Evolutionary conservation across 2,797 vertebrate genomes (phyloP).

Genomic region (Etheostoma nigrum): DNA sequence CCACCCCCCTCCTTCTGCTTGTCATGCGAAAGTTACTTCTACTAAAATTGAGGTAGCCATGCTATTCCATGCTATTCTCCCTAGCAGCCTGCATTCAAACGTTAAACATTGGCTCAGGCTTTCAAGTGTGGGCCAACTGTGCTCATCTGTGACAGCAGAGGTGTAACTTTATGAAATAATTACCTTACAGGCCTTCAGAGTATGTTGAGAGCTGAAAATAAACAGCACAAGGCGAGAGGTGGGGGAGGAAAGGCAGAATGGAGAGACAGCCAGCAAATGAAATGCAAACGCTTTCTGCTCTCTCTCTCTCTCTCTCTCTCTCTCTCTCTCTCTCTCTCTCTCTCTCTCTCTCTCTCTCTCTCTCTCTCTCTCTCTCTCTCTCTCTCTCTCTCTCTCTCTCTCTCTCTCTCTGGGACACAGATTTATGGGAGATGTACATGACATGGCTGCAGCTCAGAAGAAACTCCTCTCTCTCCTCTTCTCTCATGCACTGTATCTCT

Average conservation of each 20-base stretch:
- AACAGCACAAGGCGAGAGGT: slow-evolving; percentile 68
- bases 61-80: slow-evolving; percentile 61
- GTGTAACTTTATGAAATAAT: slow-evolving; percentile 86
- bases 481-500: slow-evolving; percentile 39
- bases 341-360: slow-evolving; percentile 27
- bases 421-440: slow-evolving; percentile 88
- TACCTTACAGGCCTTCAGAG: slow-evolving; percentile 77
- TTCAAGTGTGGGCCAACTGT: slow-evolving; percentile 78
- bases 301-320: slow-evolving; percentile 27
- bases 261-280: slow-evolving; percentile 67
- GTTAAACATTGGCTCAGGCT: slow-evolving; percentile 71
- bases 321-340: slow-evolving; percentile 41
- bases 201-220: slow-evolving; percentile 82
- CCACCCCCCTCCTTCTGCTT: slow-evolving; percentile 38
- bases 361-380: slow-evolving; percentile 37
- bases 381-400: slow-evolving; percentile 27
- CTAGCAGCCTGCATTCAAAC: slow-evolving; percentile 67
- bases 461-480: slow-evolving; percentile 57
- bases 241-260: slow-evolving; percentile 26
- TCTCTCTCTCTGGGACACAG: slow-evolving; percentile 66
- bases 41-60: slow-evolving; percentile 54
- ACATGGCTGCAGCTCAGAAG: slow-evolving; percentile 84
- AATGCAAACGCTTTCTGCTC: slow-evolving; percentile 79
- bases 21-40: slow-evolving; percentile 58
- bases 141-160: slow-evolving; percentile 71